Conservation (phyloP, 2,113 vertebrate species). For the Rhinopomastus cyanomelas region DNA sequence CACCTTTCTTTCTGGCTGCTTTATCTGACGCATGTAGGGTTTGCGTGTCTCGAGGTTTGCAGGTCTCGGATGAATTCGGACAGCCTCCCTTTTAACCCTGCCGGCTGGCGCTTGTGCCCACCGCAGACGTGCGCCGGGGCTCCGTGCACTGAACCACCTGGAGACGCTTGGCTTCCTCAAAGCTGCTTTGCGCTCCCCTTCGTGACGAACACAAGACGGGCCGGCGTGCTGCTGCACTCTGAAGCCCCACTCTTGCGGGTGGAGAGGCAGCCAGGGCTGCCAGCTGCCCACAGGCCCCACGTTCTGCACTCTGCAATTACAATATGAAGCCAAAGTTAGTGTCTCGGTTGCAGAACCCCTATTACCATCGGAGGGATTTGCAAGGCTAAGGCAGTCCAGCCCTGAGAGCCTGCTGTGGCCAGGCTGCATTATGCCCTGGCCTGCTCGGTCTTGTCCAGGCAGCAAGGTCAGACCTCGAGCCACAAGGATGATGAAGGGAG, state of each 20-base stretch:
- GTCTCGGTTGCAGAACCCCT: background rate
- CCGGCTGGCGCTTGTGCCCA: background rate
- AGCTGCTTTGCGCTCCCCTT: background rate
- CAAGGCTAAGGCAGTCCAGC: background rate
- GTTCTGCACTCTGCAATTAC: background rate
- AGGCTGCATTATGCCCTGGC: background rate
- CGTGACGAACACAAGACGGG: background rate
- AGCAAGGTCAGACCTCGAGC: background rate
- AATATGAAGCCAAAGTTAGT: background rate
- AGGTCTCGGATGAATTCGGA: conserved; percentile 69
- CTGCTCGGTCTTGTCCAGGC: background rate
- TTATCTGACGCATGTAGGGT: conserved; percentile 72
- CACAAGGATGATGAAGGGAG: too few relatives aligned
- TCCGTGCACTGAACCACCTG: background rate
- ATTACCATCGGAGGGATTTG: background rate
- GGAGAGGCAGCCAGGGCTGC: background rate
- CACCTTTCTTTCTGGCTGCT: conserved; percentile 76
- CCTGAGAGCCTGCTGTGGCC: background rate
- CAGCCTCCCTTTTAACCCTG: conserved; percentile 60
- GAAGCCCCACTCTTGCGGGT: fast-evolving
- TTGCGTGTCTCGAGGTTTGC: conserved; percentile 74
- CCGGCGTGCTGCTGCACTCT: background rate
- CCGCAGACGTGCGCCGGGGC: background rate
- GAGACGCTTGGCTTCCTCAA: background rate
- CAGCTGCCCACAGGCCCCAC: background rate